Base-by-base conservation (phyloP, 2,113 vertebrate genomes). In the Tragelaphus scriptus region DNA sequence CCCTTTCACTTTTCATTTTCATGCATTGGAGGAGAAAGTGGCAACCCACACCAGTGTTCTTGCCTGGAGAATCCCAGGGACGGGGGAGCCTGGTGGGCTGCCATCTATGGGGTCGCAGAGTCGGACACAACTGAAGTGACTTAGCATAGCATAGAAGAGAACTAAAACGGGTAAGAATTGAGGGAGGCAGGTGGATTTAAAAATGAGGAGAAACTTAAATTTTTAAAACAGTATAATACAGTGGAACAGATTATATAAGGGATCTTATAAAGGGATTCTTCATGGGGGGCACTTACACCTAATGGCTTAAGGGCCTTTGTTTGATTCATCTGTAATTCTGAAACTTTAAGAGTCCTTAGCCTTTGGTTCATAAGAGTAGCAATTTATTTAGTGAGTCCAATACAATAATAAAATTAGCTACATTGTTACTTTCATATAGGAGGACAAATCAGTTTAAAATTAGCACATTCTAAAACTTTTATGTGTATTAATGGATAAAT, bases 371-470 rank as follows among this genome's bases (percentile, higher is more conserved):
- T 51, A 61, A 93, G 77, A 95, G 30, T 65, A 92, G 82, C 30
- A 92, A 16, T 87, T 93, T 97, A 79, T 88, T 96, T 53, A 30
- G 13, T 90, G 19, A 87, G 51, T 95, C 25, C 84, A 87, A 91
- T 15, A 82, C 85, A 97, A 97, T 36, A 77, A 79, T 90, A 68
- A 92, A 96, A 90, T 91, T 82, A 84, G 47, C 44, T 10, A 25
- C 40, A 17, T 82, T 90, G 59, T 92, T 88, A 44, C 40, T 96
- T 93, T 84, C 25, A 40, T 59, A 79, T 21, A 86, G 77, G 32
- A 95, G 61, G 79, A 63, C 30, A 91, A 44, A 21, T 65, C 86
- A 77, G 8, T 55, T 94, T 96, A 71, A 97, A 97, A 88, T 79
- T 53, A 77, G 19, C 88, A 79, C 25, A 17, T 32, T 61, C 8